A percentile compares a stretch with the other conserved stretches of the same genome.
Evolutionary conservation across 30 jellyfish, hydroid and myxozoan species (phyloP).

Genomic region (Hydractinia echinata): DNA sequence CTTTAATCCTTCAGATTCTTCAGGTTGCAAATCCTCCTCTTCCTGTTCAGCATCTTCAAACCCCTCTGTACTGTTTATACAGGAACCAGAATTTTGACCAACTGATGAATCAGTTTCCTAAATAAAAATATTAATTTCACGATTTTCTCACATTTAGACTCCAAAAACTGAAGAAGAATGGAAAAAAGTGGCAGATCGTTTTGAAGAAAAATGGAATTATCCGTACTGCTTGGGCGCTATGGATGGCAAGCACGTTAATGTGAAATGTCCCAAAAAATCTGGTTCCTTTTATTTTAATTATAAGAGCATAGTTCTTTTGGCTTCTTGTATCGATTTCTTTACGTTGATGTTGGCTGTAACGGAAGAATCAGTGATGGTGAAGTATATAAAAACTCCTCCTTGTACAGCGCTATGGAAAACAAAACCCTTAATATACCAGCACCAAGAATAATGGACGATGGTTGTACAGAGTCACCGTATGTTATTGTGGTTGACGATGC

Average conservation of each 20-base stretch:
- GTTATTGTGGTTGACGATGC: slow-evolving; percentile 25
- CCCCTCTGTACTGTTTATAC: too few relatives aligned
- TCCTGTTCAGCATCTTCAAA: too few relatives aligned
- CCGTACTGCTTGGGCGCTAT: slow-evolving; percentile 53
- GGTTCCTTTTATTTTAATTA: slow-evolving; percentile 46
- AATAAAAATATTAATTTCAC: not conserved
- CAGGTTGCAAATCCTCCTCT: not conserved
- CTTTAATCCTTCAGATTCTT: not conserved
- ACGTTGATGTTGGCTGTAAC: slow-evolving; percentile 50
- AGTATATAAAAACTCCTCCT: slow-evolving; percentile 17
- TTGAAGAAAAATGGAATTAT: slow-evolving; percentile 28
- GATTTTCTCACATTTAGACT: slow-evolving; percentile 3
- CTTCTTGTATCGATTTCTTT: slow-evolving; percentile 38
- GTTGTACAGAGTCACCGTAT: slow-evolving; percentile 2
- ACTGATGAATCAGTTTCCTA: slow-evolving; percentile 7
- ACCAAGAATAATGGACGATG: not conserved
- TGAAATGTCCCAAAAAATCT: slow-evolving; percentile 27
- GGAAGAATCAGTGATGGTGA: slow-evolving; percentile 56
- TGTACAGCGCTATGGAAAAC: not conserved
- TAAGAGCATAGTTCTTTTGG: slow-evolving; percentile 48
- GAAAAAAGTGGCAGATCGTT: slow-evolving; percentile 23
- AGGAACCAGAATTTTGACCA: too few relatives aligned
- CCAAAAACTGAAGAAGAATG: slow-evolving; percentile 49
- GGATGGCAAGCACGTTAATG: slow-evolving; percentile 44
- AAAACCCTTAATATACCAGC: not conserved